Evolutionary conservation across 1,140 invertebrate species (phyloP).

Genomic region (Nasonia vitripennis): DNA sequence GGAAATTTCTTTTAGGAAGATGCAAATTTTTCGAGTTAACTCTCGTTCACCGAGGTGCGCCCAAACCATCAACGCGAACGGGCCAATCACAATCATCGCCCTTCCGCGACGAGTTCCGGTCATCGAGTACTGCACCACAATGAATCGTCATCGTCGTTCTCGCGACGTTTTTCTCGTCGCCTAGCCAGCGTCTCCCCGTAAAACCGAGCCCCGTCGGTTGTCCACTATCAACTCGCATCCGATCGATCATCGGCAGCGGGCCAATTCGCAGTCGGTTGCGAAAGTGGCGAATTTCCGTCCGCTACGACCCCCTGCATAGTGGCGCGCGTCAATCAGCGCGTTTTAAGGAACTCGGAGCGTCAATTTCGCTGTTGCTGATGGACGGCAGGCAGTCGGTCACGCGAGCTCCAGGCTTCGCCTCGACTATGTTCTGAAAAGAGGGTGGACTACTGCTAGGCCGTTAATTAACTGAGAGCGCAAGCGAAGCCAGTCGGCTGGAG

Average conservation of each 20-base stretch:
- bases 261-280: constrained; percentile 24
- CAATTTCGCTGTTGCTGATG: constrained; percentile 1
- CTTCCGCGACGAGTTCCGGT: too few species aligned
- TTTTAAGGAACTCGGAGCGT: constrained; percentile 26
- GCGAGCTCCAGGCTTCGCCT: constrained; percentile 10
- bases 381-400: constrained; percentile 22
- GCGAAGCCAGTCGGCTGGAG: background rate
- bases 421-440: background rate
- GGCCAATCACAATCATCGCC: too few species aligned
- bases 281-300: constrained; percentile 32
- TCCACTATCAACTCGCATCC: background rate
- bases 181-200: background rate
- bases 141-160: too few species aligned
- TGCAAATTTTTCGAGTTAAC: too few species aligned
- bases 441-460: background rate
- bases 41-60: too few species aligned
- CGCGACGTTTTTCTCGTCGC: background rate
- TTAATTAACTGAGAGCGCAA: constrained; percentile 34
- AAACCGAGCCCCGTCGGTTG: background rate
- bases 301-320: background rate
- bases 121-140: too few species aligned
- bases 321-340: constrained; percentile 14
- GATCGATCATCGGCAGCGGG: constrained; percentile 14
- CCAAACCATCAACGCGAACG: too few species aligned
- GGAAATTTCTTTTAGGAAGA: too few species aligned